These are phyloP conservation scores for Drosophila mayaguana DNA, from an alignment of 2,888 invertebrate species.

Conservation along the genomic window DNA sequence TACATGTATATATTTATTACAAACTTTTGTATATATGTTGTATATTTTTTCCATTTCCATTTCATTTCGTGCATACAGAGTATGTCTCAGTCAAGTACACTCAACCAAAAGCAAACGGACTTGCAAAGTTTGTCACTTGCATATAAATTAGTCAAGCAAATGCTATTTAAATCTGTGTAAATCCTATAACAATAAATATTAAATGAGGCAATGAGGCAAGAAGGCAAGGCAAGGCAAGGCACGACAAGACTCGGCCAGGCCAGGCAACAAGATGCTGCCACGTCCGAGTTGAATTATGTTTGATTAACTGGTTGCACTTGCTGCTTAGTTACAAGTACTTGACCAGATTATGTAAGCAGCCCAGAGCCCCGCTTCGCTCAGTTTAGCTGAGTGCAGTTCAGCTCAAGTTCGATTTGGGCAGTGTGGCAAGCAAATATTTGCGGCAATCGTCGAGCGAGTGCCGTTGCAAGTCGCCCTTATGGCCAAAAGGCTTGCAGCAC, in stretches of 20 bases:
- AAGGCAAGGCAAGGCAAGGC: background rate
- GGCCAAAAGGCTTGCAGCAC: slow-evolving; percentile 45
- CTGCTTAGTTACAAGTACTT: slow-evolving; percentile 12
- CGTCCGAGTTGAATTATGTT: slow-evolving; percentile 19
- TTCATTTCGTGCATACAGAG: background rate
- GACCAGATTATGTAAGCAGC: slow-evolving; percentile 9
- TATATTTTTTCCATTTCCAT: background rate
- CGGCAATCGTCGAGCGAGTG: slow-evolving; percentile 53
- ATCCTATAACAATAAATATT: slow-evolving; percentile 38
- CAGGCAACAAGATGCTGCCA: background rate
- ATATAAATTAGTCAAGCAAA: slow-evolving; percentile 42
- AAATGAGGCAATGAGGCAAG: slow-evolving; percentile 15
- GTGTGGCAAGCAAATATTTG: slow-evolving; percentile 45
- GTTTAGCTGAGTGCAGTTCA: background rate
- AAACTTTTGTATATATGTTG: background rate
- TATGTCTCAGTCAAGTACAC: background rate
- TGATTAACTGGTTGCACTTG: slow-evolving; percentile 29
- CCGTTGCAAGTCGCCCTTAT: slow-evolving; percentile 27
- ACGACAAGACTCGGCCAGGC: background rate
- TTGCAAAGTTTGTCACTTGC: slow-evolving; percentile 27
- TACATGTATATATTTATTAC: background rate
- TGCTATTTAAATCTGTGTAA: slow-evolving; percentile 43
- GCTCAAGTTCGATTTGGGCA: slow-evolving; percentile 18
- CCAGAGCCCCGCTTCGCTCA: background rate
- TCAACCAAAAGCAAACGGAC: background rate